Evolutionary conservation across 2,888 invertebrate species (phyloP).

Genomic region (Spodoptera picta): DNA sequence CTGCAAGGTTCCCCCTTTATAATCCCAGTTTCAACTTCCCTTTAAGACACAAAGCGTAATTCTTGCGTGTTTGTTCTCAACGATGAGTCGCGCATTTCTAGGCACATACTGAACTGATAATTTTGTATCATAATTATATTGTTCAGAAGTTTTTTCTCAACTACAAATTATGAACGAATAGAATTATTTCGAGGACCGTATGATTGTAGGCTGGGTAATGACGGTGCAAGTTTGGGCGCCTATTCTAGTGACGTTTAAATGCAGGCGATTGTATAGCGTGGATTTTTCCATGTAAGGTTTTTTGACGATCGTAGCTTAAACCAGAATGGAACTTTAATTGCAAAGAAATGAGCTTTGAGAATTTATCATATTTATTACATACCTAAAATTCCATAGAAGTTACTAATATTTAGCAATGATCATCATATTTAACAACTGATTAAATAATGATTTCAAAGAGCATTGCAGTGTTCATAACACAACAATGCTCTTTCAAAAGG

Average conservation of each 20-base stretch:
- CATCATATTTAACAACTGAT: no score
- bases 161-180: slow-evolving; percentile 83
- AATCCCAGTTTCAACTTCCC: slow-evolving; percentile 3
- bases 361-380: no score
- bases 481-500: no score
- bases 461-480: no score
- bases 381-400: no score
- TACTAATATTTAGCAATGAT: no score
- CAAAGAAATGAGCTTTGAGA: no score
- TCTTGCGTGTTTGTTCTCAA: slow-evolving; percentile 56
- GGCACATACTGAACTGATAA: slow-evolving; percentile 79
- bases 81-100: slow-evolving; percentile 69
- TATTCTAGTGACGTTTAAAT: slow-evolving; percentile 50
- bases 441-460: no score
- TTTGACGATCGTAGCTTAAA: no score
- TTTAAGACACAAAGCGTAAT: slow-evolving; percentile 40
- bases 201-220: slow-evolving; percentile 81
- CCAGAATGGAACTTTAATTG: no score
- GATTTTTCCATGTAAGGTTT: not conserved
- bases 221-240: slow-evolving; percentile 71
- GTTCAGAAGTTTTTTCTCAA: slow-evolving; percentile 83
- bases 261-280: not conserved
- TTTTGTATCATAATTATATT: slow-evolving; percentile 87
- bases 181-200: slow-evolving; percentile 84
- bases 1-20: slow-evolving; percentile 1